Conservation (phyloP, 2,113 vertebrate genomes). For the Nycticebus coucang region DNA sequence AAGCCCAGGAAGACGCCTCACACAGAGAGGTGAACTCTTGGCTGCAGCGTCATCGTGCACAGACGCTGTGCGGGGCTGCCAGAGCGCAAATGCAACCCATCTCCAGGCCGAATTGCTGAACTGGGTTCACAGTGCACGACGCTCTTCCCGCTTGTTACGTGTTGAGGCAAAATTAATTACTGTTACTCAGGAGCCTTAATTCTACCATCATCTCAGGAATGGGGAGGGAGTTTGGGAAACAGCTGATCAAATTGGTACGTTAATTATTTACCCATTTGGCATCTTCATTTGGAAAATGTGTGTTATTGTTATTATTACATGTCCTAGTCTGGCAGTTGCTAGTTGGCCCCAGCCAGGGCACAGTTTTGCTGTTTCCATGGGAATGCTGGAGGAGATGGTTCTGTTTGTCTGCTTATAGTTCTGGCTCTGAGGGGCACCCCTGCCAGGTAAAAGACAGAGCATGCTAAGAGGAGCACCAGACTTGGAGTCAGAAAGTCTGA, state of each 20-base stretch:
- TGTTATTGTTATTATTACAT: conserved; percentile 81
- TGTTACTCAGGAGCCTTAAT: conserved; percentile 74
- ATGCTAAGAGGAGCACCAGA: neutral
- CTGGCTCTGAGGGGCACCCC: conserved; percentile 53
- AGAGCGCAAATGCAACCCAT: conserved; percentile 81
- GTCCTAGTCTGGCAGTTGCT: conserved; percentile 80
- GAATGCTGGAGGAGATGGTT: conserved; percentile 69
- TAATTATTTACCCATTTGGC: conserved; percentile 84
- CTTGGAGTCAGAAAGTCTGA: neutral
- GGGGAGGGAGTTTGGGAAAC: conserved; percentile 71
- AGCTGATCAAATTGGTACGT: conserved; percentile 67
- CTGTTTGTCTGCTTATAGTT: conserved; percentile 78
- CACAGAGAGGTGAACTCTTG: conserved; percentile 76
- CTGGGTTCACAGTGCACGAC: conserved; percentile 80
- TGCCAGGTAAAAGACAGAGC: conserved; percentile 32
- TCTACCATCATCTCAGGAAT: conserved; percentile 73
- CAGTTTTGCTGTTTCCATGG: conserved; percentile 82
- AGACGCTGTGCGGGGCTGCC: conserved; percentile 83
- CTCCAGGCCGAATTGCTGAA: conserved; percentile 84
- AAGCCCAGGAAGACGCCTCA: conserved; percentile 52
- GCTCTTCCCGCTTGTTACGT: conserved; percentile 75
- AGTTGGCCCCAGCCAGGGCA: conserved; percentile 75
- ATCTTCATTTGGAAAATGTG: conserved; percentile 73
- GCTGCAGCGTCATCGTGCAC: conserved; percentile 80
- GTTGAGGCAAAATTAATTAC: conserved; percentile 83